A percentile compares a stretch with the other conserved stretches of the same genome.
These are phyloP conservation scores for Melospiza melodia DNA, from an alignment of 2,113 vertebrate genomes.

Conservation along the genomic window DNA sequence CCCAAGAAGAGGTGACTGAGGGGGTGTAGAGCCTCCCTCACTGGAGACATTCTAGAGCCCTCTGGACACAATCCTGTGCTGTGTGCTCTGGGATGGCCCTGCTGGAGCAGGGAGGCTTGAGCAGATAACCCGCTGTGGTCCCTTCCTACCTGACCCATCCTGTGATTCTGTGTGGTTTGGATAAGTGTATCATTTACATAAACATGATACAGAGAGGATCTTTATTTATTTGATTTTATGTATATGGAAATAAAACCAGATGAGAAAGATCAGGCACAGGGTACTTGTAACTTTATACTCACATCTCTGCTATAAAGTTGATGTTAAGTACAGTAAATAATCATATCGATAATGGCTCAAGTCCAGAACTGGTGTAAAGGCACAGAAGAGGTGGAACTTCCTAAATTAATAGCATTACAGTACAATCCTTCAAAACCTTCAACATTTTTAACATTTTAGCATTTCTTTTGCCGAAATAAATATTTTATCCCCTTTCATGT, in stretches of 20 bases:
- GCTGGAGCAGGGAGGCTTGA: not conserved
- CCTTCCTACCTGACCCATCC: not conserved
- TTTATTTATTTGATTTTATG: not conserved
- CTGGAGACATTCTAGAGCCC: fast-evolving
- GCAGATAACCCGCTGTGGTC: fast-evolving
- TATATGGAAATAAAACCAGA: not conserved
- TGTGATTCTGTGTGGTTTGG: not conserved
- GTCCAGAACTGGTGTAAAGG: not conserved
- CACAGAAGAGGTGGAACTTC: not conserved
- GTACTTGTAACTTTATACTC: not conserved
- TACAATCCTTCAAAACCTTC: not conserved
- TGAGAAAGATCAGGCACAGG: not conserved
- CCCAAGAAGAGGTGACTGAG: not conserved
- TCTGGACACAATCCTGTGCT: not conserved
- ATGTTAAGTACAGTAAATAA: not conserved
- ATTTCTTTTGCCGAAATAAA: not conserved
- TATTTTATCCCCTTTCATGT: not conserved
- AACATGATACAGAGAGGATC: not conserved
- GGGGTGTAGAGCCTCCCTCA: not conserved
- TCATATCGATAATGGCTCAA: not conserved
- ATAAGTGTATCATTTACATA: not conserved
- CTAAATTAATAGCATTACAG: not conserved
- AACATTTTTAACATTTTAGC: not conserved
- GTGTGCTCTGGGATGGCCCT: not conserved
- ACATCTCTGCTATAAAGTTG: not conserved